Base-by-base conservation (phyloP, 2,888 invertebrate species). In the Ophion ellenae region DNA sequence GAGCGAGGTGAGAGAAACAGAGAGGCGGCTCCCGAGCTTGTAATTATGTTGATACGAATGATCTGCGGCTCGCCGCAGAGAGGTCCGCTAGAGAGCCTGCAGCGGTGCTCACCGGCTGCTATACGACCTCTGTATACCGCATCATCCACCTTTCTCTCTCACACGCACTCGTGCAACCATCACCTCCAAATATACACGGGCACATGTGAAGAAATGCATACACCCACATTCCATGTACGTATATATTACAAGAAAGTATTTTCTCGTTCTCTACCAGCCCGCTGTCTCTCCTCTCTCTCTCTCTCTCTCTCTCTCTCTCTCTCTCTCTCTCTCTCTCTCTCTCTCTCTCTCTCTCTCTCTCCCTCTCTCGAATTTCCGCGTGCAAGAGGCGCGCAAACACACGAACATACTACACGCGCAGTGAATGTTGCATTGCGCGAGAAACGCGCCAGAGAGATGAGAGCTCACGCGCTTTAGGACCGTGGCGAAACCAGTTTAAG, bases 1-100 rank as follows among this genome's bases (percentile, higher is more conserved):
- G 93, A 93, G 93, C 92, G 92, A 92, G 93, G 93, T 92, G 94
- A 93, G 93, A 93, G 93, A 93, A 93, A 93, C 92, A 91, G 93
- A 93, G 93, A 93, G 93, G 93, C 94, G 94, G 94, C 94, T 93
- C 92, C 94, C 92, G 93, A 93, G 94, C 94, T 94, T 94, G 94
- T 94, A 94, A 94, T 94, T 94, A 94, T 93, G 94, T 94, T 94
- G 94, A 94, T 94, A 94, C 94, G 94, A 94, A 94, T 94, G 94
- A 94, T 94, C 94, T 94, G 93, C 93, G 93, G 93, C 93, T 84
- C 75, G 93, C 93, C 93, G 90, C 93, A 93, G 90, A 92, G 91
- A 81, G 75, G 69, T 69, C 91, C 89, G 85, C 81, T 88, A 88
- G 87, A 86, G 89, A 90, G 92, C 93, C 92, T 90, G 90, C 91